Percentiles rank a stretch among this genome's conserved stretches.
Conservation (phyloP, 2,113 vertebrate species). For the Butastur rufipennis region DNA sequence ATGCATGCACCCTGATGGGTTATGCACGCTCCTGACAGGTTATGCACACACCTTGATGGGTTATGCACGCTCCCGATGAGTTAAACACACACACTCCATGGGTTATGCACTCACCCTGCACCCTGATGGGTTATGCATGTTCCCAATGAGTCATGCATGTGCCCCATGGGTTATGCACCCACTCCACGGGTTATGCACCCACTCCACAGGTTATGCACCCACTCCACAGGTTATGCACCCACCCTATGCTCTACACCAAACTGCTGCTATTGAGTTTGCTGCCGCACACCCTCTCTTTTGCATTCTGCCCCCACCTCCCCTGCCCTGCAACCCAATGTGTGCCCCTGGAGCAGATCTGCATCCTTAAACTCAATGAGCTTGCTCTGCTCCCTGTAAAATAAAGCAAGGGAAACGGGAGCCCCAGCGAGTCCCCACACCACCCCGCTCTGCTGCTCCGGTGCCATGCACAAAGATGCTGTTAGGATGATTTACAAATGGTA, state of each 20-base stretch:
- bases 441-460: rapidly evolving
- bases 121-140: rapidly evolving
- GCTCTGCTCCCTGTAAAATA: not conserved
- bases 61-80: not conserved
- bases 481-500: not conserved
- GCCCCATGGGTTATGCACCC: no score
- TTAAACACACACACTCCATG: no score
- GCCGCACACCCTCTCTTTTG: rapidly evolving
- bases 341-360: not conserved
- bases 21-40: no score
- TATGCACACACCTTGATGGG: not conserved
- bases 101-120: rapidly evolving
- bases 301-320: no score
- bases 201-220: no score
- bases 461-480: not conserved
- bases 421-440: rapidly evolving
- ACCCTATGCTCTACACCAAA: not conserved
- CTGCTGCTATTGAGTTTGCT: rapidly evolving
- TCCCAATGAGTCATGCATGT: rapidly evolving
- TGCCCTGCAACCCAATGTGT: rapidly evolving
- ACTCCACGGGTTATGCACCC: no score
- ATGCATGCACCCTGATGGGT: not conserved
- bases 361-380: not conserved
- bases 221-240: no score
- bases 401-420: not conserved